Conservation (phyloP, 1,140 invertebrate genomes). For the Pteromalus puparum region DNA sequence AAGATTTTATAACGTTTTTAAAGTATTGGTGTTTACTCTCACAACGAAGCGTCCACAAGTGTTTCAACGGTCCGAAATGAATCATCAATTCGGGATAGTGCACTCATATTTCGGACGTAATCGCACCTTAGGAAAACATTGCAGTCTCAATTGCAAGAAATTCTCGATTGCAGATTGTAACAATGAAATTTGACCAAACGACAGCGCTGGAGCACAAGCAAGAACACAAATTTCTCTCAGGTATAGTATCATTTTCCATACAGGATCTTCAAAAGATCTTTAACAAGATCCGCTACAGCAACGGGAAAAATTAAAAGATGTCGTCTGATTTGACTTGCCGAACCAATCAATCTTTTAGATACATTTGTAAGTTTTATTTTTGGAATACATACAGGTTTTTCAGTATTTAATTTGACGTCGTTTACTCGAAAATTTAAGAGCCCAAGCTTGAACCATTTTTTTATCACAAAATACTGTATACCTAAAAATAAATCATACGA, state of each 20-base stretch:
- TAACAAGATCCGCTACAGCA: slow-evolving; percentile 35
- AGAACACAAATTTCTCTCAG: slow-evolving; percentile 53
- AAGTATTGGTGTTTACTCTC: slow-evolving; percentile 33
- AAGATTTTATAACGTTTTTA: slow-evolving; percentile 23
- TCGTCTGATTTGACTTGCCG: slow-evolving; percentile 41
- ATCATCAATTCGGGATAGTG: slow-evolving; percentile 14
- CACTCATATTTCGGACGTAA: slow-evolving; percentile 18
- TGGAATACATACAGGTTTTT: slow-evolving; percentile 44
- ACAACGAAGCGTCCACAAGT: slow-evolving; percentile 32
- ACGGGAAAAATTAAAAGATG: slow-evolving; percentile 51
- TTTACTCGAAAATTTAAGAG: slow-evolving; percentile 40
- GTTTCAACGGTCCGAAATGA: slow-evolving; percentile 21
- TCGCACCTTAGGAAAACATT: neutral
- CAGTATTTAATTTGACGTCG: neutral
- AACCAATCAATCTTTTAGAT: slow-evolving; percentile 23
- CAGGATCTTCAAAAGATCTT: slow-evolving; percentile 46
- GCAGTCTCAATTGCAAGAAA: slow-evolving; percentile 30
- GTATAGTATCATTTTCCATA: slow-evolving; percentile 50
- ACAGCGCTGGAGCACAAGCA: neutral
- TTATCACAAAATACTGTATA: slow-evolving; percentile 47
- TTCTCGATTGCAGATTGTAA: slow-evolving; percentile 44
- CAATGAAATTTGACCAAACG: slow-evolving; percentile 39
- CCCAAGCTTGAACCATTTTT: slow-evolving; percentile 39
- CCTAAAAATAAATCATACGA: slow-evolving; percentile 50
- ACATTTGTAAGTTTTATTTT: slow-evolving; percentile 14